phyloP scores from a whole-genome alignment of 1,140 invertebrate species.

The Gryon sp. region DNA sequence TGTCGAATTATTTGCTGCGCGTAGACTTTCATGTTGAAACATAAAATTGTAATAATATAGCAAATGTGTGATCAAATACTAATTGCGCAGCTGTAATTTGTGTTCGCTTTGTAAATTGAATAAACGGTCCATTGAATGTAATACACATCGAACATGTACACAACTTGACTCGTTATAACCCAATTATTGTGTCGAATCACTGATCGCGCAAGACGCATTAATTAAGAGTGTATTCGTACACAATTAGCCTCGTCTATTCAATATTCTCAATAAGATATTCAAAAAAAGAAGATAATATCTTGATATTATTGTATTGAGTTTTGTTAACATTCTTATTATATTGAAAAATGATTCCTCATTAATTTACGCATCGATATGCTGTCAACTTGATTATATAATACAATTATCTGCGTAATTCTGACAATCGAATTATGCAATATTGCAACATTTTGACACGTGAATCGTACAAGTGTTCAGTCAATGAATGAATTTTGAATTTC shows the following conservation, averaged over 20 bases:
- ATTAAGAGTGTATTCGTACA: neutral
- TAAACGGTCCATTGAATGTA: constrained; percentile 21
- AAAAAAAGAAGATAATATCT: too few relatives aligned
- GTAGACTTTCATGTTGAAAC: too few relatives aligned
- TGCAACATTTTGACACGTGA: constrained; percentile 23
- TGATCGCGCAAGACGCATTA: constrained; percentile 1
- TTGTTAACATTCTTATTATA: too few relatives aligned
- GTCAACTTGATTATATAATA: constrained; percentile 47
- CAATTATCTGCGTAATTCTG: constrained; percentile 42
- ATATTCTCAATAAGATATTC: too few relatives aligned
- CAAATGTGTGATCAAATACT: constrained; percentile 11
- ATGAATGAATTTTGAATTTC: neutral
- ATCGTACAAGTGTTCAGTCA: neutral
- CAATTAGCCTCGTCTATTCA: neutral
- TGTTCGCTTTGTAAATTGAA: constrained; percentile 29
- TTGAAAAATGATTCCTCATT: too few relatives aligned
- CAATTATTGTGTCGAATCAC: constrained; percentile 21
- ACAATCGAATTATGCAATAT: constrained; percentile 48
- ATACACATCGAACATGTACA: constrained; percentile 3
- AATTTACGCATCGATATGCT: constrained; percentile 14
- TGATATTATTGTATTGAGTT: too few relatives aligned
- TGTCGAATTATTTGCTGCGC: too few relatives aligned
- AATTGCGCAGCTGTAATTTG: constrained; percentile 27
- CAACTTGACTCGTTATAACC: constrained; percentile 25
- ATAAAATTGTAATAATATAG: too few relatives aligned